phyloP scores from a whole-genome alignment of 2,888 invertebrate genomes.

The Iselma pallidipennis region DNA sequence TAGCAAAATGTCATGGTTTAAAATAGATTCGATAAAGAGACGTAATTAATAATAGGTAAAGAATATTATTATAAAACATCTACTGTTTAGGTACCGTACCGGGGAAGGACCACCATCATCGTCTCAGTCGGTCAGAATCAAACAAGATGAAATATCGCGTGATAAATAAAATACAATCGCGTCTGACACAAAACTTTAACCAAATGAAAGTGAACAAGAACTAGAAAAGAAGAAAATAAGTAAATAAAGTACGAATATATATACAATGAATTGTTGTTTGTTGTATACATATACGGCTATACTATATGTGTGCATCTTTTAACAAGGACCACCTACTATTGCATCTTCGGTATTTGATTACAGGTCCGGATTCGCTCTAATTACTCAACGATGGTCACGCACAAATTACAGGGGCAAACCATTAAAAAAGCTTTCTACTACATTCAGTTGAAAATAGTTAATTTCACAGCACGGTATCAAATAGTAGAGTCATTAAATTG shows the following conservation, averaged over 20 bases:
- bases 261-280: background rate
- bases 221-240: background rate
- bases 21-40: slow-evolving; percentile 9
- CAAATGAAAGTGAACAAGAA: slow-evolving; percentile 1
- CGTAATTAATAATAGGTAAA: slow-evolving; percentile 18
- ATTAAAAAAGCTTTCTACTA: background rate
- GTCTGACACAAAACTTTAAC: slow-evolving; percentile 20
- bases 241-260: background rate
- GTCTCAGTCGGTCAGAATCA: slow-evolving; percentile 26
- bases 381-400: slow-evolving; percentile 33
- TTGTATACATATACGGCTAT: background rate
- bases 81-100: slow-evolving; percentile 12
- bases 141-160: slow-evolving; percentile 34
- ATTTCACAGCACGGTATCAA: no score
- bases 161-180: slow-evolving; percentile 32
- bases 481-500: background rate
- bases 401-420: slow-evolving; percentile 33
- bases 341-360: slow-evolving; percentile 33
- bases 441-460: background rate
- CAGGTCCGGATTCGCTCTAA: slow-evolving; percentile 37
- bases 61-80: no score
- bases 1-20: slow-evolving; percentile 13
- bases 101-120: slow-evolving; percentile 24
- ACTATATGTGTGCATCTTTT: slow-evolving; percentile 17
- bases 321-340: slow-evolving; percentile 40